Base-by-base conservation (phyloP, 2,797 vertebrate species). In the Caiman crocodilus region DNA sequence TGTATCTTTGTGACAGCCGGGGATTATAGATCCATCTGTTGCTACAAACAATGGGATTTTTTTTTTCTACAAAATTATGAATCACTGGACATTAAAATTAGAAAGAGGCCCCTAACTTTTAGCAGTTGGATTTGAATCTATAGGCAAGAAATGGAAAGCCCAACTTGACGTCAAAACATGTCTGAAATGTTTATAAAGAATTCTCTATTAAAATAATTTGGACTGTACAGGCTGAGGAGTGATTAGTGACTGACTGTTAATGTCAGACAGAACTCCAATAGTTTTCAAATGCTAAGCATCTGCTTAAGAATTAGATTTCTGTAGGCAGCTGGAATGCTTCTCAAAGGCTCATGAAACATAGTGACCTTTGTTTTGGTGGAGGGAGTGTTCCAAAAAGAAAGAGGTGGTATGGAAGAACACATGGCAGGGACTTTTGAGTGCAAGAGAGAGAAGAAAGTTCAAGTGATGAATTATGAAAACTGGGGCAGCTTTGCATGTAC, bases 141-240 rank as follows among this genome's bases (percentile, higher is more conserved):
- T 35, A 35, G 30, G 18, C 18, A 69, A 69, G 67, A 18, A 35
- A 69, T 13, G 20, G 20, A 69, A 69, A 13, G 17, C 32, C 35
- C 20, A 69, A 23, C 35, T 69, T 11, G 32, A 17, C 67, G 32
- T 35, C 14, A 69, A 69, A 80, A 9, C 77, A 23, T 83, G 28
- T 20, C 58, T n/a, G 14, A 90, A 78, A 35, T 84, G 92, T 20
- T 77, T 76, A 50, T 14, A 78, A 60, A 14, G 1, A 59, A 5
- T 76, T 81, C 25, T 82, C 67, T 25, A 64, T 63, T 75, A 79
- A 15, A 84, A 93, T 69, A 93, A 88, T 1, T 2, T 59, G 85
- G 42, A 11, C 16, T 42, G 4, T 20, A 65, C 6, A 25, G 10
- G 58, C 71, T 76, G 5, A 82, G 0, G 0, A 69, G 64, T 2